A percentile compares a stretch with the other conserved stretches of the same genome.
Conservation (phyloP, 2,797 vertebrate genomes). For the Acropternis orthonyx region DNA sequence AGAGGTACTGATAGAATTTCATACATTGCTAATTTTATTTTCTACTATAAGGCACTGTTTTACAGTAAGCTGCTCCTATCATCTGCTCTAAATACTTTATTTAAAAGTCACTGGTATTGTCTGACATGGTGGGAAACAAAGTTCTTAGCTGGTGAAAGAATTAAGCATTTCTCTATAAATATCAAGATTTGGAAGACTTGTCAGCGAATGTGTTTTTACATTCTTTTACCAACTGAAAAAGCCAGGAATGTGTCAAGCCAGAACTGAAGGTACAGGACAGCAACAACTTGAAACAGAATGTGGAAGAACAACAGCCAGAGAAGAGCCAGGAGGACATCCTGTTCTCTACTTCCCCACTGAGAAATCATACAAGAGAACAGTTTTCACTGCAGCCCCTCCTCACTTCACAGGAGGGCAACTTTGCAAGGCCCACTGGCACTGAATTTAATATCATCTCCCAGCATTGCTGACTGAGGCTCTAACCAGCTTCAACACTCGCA, state of each 20-base stretch:
- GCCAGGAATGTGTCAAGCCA: neutral
- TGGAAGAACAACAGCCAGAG: neutral
- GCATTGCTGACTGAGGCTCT: neutral
- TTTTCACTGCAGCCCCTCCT: neutral
- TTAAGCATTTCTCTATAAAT: neutral
- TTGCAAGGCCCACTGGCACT: accelerated
- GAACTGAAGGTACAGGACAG: neutral
- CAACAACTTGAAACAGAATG: neutral
- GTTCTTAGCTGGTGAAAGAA: neutral
- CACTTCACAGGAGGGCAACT: neutral
- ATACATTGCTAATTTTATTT: neutral
- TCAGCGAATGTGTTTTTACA: neutral
- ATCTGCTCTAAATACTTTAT: neutral
- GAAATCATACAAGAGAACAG: neutral
- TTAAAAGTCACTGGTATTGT: neutral
- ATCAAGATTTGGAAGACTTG: neutral
- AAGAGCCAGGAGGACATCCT: neutral
- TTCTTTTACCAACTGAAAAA: neutral
- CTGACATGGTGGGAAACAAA: neutral
- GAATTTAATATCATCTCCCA: neutral
- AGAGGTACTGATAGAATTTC: neutral
- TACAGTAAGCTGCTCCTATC: neutral
- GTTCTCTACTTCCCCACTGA: neutral
- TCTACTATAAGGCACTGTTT: neutral
- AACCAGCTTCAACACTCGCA: neutral